These are phyloP conservation scores for Tachina lurida DNA, from an alignment of 2,888 invertebrate genomes.

Conservation along the genomic window DNA sequence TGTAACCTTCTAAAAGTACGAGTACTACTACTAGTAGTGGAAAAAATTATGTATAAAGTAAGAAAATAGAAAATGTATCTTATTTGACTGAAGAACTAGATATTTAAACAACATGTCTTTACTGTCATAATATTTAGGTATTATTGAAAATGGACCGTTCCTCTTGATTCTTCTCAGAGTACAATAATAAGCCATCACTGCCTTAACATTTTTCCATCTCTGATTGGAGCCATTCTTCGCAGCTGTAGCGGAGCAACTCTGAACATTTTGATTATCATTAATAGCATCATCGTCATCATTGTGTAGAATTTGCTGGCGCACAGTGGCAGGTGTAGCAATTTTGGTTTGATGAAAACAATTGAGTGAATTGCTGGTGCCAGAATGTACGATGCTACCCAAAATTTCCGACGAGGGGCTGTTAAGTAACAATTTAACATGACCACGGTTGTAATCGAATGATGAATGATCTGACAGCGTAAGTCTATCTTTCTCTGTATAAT, in stretches of 20 bases:
- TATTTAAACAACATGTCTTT: constrained; percentile 47
- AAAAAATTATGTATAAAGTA: constrained; percentile 20
- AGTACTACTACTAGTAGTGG: constrained; percentile 48
- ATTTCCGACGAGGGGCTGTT: constrained; percentile 79
- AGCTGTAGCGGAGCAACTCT: constrained; percentile 44
- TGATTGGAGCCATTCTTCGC: constrained; percentile 82
- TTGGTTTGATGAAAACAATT: constrained; percentile 69
- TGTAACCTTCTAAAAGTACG: constrained; percentile 32
- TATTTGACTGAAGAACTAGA: constrained; percentile 54
- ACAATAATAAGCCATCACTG: constrained; percentile 95
- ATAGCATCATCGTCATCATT: constrained; percentile 3
- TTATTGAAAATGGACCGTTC: constrained; percentile 84
- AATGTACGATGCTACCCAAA: constrained; percentile 71
- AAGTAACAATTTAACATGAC: constrained; percentile 75
- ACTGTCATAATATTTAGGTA: constrained; percentile 55
- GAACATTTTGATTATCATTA: constrained; percentile 21
- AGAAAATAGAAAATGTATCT: constrained; percentile 15
- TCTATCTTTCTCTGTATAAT: constrained; percentile 80
- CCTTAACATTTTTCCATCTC: constrained; percentile 94
- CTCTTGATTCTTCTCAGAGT: constrained; percentile 95
- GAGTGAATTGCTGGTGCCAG: constrained; percentile 74
- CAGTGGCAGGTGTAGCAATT: constrained; percentile 1
- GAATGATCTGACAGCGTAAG: constrained; percentile 76
- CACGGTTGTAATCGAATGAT: constrained; percentile 72
- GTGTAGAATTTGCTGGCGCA: constrained; percentile 5